phyloP scores from a whole-genome alignment of 1,140 invertebrate genomes.

The Manduca sexta region DNA sequence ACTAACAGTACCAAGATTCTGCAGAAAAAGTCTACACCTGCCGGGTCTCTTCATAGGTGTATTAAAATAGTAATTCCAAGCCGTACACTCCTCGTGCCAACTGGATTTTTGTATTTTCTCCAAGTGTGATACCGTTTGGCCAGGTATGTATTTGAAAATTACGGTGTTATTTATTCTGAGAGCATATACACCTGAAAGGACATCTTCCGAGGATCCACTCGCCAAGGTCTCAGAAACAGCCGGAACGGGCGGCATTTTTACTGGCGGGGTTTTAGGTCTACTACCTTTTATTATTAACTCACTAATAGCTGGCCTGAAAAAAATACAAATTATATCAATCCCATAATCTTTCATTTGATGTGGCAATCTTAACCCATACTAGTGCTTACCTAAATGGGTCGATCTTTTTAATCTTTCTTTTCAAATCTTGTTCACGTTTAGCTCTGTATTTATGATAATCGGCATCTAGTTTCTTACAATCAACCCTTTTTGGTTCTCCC shows the following conservation, averaged over 20 bases:
- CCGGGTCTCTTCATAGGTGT: conserved; percentile 40
- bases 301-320: conserved; percentile 43
- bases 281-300: conserved; percentile 43
- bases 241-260: conserved; percentile 29
- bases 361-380: too few species aligned
- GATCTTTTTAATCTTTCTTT: conserved; percentile 39
- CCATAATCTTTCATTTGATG: background rate
- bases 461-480: conserved; percentile 29
- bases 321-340: background rate
- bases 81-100: conserved; percentile 37
- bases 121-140: conserved; percentile 25
- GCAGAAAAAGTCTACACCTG: conserved; percentile 41
- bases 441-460: conserved; percentile 39
- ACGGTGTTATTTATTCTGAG: conserved; percentile 57
- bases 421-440: conserved; percentile 35
- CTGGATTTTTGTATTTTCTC: conserved; percentile 33
- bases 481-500: conserved; percentile 25
- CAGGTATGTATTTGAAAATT: conserved; percentile 34
- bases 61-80: conserved; percentile 63
- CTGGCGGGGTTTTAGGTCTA: conserved; percentile 35
- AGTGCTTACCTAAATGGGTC: conserved; percentile 49
- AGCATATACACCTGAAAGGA: conserved; percentile 27
- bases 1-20: conserved; percentile 56
- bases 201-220: background rate
- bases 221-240: conserved; percentile 16